Evolutionary conservation across 2,888 invertebrate genomes (phyloP).

Genomic region (Eumerus sabulonum): DNA sequence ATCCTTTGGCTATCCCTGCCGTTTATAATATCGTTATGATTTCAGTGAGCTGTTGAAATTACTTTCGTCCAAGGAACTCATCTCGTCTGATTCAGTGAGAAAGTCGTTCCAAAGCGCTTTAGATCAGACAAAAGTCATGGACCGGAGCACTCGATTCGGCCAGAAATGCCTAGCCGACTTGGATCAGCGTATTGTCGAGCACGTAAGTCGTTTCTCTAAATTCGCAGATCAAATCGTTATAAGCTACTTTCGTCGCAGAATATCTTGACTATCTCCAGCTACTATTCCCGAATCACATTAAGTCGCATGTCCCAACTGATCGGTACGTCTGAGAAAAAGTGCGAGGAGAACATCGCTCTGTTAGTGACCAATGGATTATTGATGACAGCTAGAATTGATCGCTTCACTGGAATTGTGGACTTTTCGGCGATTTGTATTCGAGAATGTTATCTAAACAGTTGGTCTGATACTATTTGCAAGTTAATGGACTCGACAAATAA

Average conservation of each 20-base stretch:
- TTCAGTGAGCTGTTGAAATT: constrained; percentile 83
- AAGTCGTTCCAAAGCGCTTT: constrained; percentile 88
- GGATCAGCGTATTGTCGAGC: constrained; percentile 95
- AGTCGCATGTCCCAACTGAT: constrained; percentile 93
- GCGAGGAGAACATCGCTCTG: constrained; percentile 93
- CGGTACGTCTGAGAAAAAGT: constrained; percentile 89
- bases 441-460: constrained; percentile 85
- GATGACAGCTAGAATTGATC: constrained; percentile 94
- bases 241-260: constrained; percentile 50
- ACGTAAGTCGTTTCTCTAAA: constrained; percentile 79
- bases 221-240: constrained; percentile 77
- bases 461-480: constrained; percentile 90
- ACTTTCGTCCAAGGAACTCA: constrained; percentile 94
- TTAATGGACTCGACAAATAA: constrained; percentile 95
- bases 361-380: constrained; percentile 91
- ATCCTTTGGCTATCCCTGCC: background rate
- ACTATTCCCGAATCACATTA: constrained; percentile 93
- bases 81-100: constrained; percentile 92
- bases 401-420: constrained; percentile 92
- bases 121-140: constrained; percentile 87
- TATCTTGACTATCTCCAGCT: constrained; percentile 97
- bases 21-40: background rate
- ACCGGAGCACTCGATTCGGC: constrained; percentile 86
- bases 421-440: constrained; percentile 81
- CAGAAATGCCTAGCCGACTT: constrained; percentile 93